Evolutionary conservation across 2,888 invertebrate species (phyloP).

Genomic region (Copidosoma aretas): DNA sequence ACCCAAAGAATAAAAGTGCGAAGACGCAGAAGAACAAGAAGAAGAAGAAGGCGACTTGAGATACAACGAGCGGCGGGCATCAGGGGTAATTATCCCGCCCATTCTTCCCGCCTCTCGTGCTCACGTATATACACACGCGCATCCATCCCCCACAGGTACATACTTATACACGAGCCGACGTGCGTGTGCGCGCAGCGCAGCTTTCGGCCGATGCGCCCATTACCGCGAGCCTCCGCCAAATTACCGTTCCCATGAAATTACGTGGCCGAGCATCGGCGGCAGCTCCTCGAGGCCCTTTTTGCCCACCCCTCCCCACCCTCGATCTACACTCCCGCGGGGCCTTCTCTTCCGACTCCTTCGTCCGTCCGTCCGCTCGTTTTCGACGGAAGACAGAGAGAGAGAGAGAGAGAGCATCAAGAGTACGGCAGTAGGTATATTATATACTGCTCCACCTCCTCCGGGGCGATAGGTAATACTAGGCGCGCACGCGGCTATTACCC

Average conservation of each 20-base stretch:
- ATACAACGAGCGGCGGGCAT: conserved; percentile 60
- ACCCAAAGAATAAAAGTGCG: conserved; percentile 6
- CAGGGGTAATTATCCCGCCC: conserved; percentile 61
- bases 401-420: conserved; percentile 20
- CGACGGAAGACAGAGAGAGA: conserved; percentile 5
- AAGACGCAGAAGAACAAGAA: conserved; percentile 22
- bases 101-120: conserved; percentile 59
- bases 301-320: too few species aligned
- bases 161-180: background rate
- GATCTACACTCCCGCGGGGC: too few species aligned
- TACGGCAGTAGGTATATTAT: too few species aligned
- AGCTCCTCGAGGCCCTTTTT: background rate
- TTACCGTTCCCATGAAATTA: conserved; percentile 60
- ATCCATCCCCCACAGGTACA: conserved; percentile 6
- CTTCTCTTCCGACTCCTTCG: too few species aligned
- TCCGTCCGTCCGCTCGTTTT: too few species aligned
- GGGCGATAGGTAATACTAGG: too few species aligned
- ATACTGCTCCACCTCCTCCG: background rate
- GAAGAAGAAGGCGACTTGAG: conserved; percentile 41
- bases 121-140: conserved; percentile 30
- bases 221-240: conserved; percentile 51
- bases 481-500: too few species aligned
- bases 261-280: conserved; percentile 41
- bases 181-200: too few species aligned
- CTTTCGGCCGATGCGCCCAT: conserved; percentile 52